These are phyloP conservation scores for Girardia tigrina DNA, from an alignment of 2,888 invertebrate species.

Conservation along the genomic window DNA sequence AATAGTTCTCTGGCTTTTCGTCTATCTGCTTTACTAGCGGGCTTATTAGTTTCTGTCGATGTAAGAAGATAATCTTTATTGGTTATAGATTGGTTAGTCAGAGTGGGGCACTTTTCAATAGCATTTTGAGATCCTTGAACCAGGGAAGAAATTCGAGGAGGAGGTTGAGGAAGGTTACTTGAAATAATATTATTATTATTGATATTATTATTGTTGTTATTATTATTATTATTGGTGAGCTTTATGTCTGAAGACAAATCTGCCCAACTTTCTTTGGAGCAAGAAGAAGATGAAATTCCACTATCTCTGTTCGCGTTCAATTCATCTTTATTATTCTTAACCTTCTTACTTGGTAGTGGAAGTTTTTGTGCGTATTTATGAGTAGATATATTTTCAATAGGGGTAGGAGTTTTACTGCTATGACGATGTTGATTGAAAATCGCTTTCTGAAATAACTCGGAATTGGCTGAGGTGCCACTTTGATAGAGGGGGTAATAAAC, in stretches of 20 bases:
- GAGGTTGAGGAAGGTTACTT: neutral
- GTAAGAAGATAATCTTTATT: neutral
- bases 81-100: neutral
- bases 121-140: neutral
- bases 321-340: neutral
- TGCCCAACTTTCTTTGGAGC: conserved; percentile 3
- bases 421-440: neutral
- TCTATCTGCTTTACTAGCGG: neutral
- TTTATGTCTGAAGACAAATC: neutral
- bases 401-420: neutral
- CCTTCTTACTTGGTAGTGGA: neutral
- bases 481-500: neutral
- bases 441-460: neutral
- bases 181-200: neutral
- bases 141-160: neutral
- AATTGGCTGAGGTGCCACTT: neutral
- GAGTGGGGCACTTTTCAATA: neutral
- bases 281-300: conserved; percentile 17
- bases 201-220: neutral
- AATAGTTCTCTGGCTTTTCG: neutral
- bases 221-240: neutral
- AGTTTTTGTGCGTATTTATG: neutral
- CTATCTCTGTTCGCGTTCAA: neutral
- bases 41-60: neutral
- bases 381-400: neutral